Percentiles rank a stretch among this genome's conserved stretches.
These are phyloP conservation scores for Phlogophora meticulosa DNA, from an alignment of 2,888 invertebrate species.

Conservation along the genomic window DNA sequence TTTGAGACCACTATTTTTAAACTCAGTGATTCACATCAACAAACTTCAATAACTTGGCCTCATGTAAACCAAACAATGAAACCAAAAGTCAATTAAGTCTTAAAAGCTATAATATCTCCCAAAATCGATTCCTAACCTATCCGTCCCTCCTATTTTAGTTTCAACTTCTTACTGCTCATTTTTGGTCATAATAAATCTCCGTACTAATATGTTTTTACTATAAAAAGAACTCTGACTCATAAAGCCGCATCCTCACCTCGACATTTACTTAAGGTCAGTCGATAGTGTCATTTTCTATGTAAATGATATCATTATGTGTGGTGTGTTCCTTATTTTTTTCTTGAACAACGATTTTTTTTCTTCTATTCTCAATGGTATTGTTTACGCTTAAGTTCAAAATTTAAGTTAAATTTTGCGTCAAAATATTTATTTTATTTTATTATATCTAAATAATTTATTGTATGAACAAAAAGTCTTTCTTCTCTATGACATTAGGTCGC, in stretches of 20 bases:
- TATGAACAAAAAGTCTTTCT: neutral
- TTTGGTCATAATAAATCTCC: conserved; percentile 32
- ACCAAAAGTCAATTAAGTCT: conserved; percentile 7
- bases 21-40: neutral
- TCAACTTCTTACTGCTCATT: conserved; percentile 8
- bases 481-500: too few relatives aligned
- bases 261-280: conserved; percentile 72
- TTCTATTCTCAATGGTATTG: neutral
- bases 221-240: conserved; percentile 63
- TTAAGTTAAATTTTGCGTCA: neutral
- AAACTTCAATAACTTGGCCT: neutral
- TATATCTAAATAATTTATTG: neutral
- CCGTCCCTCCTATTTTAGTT: neutral
- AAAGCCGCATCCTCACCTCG: conserved; percentile 65
- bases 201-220: conserved; percentile 26
- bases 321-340: conserved; percentile 47
- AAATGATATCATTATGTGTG: conserved; percentile 60
- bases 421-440: neutral
- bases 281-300: conserved; percentile 45
- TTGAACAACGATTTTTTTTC: neutral
- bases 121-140: neutral
- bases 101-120: conserved; percentile 4
- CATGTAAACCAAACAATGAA: neutral
- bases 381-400: neutral
- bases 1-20: too few relatives aligned